Base-by-base conservation (phyloP, 92 coral and sea anemone genomes). In the Meandrina meandrites region DNA sequence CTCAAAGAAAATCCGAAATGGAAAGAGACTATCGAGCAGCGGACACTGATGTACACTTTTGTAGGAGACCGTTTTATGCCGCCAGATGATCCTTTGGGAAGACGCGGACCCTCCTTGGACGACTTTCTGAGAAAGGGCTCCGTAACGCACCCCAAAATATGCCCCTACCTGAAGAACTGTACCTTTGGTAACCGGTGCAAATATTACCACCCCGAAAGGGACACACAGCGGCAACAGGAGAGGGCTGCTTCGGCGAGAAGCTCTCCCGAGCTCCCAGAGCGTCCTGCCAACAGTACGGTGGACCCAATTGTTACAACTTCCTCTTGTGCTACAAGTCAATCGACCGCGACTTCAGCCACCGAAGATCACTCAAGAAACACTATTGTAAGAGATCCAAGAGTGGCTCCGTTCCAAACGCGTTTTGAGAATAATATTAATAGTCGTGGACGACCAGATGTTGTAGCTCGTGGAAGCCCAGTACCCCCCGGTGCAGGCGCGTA, bases 11-110 rank as follows among this genome's bases (percentile, higher is more conserved):
- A 89, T 74, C 88, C 93, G 0, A 80, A 70, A 54, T 97, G 99
- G 99, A 91, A 86, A 80, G 95, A 93, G 67, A 93, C 96, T 8
- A 95, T 95, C 13, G 99, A 97, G 60, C 91, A 90, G 73, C 88
- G 99, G 48, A 88, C 96, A 3, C 86, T 97, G 70, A 94, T 90
- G 96, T 97, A 93, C 84, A 90, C 94, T 1, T 93, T 97, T 87
- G 98, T 89, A 16, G 92, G 94, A 17, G 95, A 97, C 75, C 81
- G 81, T 57, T 97, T 97, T 76, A 97, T 97, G 99, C 93, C 90
- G 1, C 98, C 99, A 5, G 98, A 95, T 81, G 99, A 97, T 75
- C 99, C 99, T 2, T 88, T 97, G 51, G 99, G 99, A 21, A 87
- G 96, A 37, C 90, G 89, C 31, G 99, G 99, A 8, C 99, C 99